phyloP scores from a whole-genome alignment of 2,888 invertebrate genomes.

The Tetropium fuscum region DNA sequence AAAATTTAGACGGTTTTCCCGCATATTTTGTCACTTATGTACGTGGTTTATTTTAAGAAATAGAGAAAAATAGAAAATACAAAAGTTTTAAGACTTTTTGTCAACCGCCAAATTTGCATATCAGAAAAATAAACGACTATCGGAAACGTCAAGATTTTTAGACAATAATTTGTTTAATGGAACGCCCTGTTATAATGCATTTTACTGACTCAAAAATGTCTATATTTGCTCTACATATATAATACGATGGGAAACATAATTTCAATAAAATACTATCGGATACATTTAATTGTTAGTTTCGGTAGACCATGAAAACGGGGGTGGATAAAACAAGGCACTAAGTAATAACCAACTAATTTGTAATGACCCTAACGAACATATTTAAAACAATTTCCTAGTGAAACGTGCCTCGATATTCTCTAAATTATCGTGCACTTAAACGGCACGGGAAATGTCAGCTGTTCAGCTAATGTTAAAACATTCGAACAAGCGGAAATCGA shows the following conservation, averaged over 20 bases:
- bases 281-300: slow-evolving; percentile 1
- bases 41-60: no score
- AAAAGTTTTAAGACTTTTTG: no score
- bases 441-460: slow-evolving; percentile 32
- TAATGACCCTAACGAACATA: slow-evolving; percentile 9
- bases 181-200: no score
- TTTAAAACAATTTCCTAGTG: slow-evolving; percentile 23
- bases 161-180: no score
- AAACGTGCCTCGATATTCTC: slow-evolving; percentile 2
- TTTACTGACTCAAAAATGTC: no score
- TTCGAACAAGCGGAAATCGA: slow-evolving; percentile 54
- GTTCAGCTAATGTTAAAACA: slow-evolving; percentile 40
- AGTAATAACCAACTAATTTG: slow-evolving; percentile 25
- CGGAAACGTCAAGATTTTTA: no score
- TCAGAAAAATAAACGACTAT: no score
- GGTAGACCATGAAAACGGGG: slow-evolving; percentile 15
- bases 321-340: slow-evolving; percentile 5
- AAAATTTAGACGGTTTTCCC: no score
- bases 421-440: slow-evolving; percentile 17
- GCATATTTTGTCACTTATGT: no score
- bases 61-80: no score
- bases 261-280: background rate
- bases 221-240: no score
- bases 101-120: no score
- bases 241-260: background rate